phyloP scores from a whole-genome alignment of 2,888 invertebrate genomes.

The Drosophila macrospina region DNA sequence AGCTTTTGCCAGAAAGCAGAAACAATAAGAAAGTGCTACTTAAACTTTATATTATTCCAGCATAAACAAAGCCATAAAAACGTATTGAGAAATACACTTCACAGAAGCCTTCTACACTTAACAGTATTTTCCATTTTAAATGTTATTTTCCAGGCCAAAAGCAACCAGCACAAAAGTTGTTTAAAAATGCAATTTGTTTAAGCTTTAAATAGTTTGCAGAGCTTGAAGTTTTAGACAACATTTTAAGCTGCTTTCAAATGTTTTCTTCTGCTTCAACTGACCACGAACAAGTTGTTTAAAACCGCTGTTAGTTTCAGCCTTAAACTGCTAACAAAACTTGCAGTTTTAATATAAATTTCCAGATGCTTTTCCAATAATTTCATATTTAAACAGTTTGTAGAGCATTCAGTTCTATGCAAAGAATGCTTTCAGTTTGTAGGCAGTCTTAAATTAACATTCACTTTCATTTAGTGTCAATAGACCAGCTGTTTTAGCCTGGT shows the following conservation, averaged over 20 bases:
- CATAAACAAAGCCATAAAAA: conserved; percentile 10
- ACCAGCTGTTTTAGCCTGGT: conserved; percentile 5
- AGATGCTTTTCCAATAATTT: too few species aligned
- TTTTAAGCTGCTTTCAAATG: neutral
- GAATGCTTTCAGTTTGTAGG: neutral
- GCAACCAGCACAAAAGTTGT: neutral
- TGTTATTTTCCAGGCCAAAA: neutral
- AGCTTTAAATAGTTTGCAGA: neutral
- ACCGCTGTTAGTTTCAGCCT: neutral
- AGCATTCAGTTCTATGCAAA: too few species aligned
- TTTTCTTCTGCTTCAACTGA: neutral
- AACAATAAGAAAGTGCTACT: conserved; percentile 18
- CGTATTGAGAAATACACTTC: neutral
- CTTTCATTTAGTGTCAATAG: conserved; percentile 11
- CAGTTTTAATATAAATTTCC: too few species aligned
- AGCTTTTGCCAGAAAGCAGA: conserved; percentile 1
- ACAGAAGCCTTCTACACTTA: neutral
- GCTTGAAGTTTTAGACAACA: neutral
- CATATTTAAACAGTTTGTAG: too few species aligned
- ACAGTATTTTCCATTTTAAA: neutral
- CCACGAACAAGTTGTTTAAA: neutral
- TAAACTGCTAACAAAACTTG: neutral
- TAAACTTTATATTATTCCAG: conserved; percentile 15
- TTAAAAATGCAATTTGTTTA: neutral
- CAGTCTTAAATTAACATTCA: neutral